phyloP scores from a whole-genome alignment of 2,797 vertebrate genomes.

The Pristis pectinata region DNA sequence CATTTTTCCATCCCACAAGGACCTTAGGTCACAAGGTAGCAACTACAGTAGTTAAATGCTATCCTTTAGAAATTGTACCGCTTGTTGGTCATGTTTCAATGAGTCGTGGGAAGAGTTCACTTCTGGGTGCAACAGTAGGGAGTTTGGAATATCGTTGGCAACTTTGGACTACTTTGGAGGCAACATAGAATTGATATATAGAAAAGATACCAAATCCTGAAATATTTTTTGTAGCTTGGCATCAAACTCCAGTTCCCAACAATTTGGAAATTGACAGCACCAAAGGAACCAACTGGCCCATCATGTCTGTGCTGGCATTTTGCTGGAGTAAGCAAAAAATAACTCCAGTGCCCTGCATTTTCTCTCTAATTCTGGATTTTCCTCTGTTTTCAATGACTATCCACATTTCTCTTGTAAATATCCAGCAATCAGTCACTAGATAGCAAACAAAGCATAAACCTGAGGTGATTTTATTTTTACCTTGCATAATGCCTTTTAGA shows the following conservation, averaged over 20 bases:
- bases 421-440: background rate
- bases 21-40: background rate
- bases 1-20: background rate
- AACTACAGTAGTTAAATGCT: background rate
- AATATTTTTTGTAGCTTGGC: background rate
- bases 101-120: background rate
- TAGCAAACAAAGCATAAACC: background rate
- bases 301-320: background rate
- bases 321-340: background rate
- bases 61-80: background rate
- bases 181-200: background rate
- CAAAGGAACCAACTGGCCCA: background rate
- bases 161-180: background rate
- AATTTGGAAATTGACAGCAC: background rate
- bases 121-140: background rate
- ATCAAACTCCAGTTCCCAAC: background rate
- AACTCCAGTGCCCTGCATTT: background rate
- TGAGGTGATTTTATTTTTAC: background rate
- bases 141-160: background rate
- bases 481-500: background rate
- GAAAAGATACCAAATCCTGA: background rate
- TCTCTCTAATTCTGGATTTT: background rate
- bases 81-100: background rate
- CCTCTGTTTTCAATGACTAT: background rate
- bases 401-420: background rate